Base-by-base conservation (phyloP, 1,140 invertebrate genomes). In the Psix sp. region DNA sequence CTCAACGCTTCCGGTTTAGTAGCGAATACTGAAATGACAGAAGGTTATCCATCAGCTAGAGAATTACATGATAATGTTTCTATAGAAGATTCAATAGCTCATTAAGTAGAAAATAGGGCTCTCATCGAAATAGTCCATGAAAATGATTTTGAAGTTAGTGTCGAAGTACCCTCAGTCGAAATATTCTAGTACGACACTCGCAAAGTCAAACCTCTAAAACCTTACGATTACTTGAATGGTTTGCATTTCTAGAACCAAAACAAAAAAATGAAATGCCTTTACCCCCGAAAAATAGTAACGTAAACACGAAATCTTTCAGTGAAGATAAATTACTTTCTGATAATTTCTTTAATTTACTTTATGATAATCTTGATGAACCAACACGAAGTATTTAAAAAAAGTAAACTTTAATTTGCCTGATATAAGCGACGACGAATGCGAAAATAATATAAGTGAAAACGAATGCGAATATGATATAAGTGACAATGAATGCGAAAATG, bases 11-110 rank as follows among this genome's bases (percentile, higher is more conserved):
- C 11, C 3, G 17, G 18, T 0, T 4, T 20, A 3, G 17, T 40
- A 0, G n/a, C 7, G 2, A 40, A 40, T 10, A 2, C n/a, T n/a
- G n/a, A n/a, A n/a, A n/a, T n/a, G 0, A n/a, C 2, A 0, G 38
- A 40, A n/a, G 38, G 38, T 6, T 40, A 42, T 21, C 3, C 24
- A 6, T 4, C 39, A 10, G 4, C 5, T 11, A 24, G 1, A 10
- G 20, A 42, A 14, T 18, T 40, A 11, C 13, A 0, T 14, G 38
- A 40, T 10, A 20, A 40, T n/a, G 38, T 40, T 40, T 40, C 7
- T 18, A 40, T 40, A n/a, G 38, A 40, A 20, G 10, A 40, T 11
- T 40, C 38, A 0, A 2, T 18, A 9, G 38, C 20, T n/a, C 18
- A 2, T 10, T 40, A 17, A 20, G 6, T 10, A 6, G 9, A 45